Evolutionary conservation across 2,797 vertebrate species (phyloP), one percentile per base, ranked within the genome.

Genomic region (Hoplostethus mediterraneus): DNA sequence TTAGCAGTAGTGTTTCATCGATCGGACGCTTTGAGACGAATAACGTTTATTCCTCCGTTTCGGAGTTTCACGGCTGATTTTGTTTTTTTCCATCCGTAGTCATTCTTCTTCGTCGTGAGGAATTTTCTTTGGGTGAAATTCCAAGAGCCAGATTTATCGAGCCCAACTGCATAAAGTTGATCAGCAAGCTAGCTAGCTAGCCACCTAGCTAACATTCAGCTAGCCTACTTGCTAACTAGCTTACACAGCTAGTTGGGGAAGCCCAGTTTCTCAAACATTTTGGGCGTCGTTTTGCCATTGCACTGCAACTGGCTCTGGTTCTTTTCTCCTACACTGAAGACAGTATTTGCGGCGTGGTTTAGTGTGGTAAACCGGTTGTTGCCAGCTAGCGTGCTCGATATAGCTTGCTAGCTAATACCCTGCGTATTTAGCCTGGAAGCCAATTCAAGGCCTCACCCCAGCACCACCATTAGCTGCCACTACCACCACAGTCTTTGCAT

Each of bases 391-490:
- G 80, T 82, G 86, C 83, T 89, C 67, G 70, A 66, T 33, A 65
- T 71, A 86, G 82, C 86, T 75, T 81, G 89, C 83, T 87, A 86
- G 87, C 87, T 86, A 84, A 87, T 44, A 85, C 84, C 71, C 79
- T 87, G 91, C 90, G 92, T 76, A 92, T 90, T 90, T 88, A 91
- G 82, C 83, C 80, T 87, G 85, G 91, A 89, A 92, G 86, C 81
- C 79, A 71, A 6, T 21, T 71, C 14, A 79, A 93, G 93, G 93
- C 93, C 93, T 75, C 79, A 81, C 75, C 54, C 83, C 73, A 55
- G 53, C 73, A 61, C 67, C 84, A 61, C 71, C 82, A 66, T n/a
- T 77, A 75, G 65, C 84, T 68, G 79, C 66, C 75, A 54, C 63
- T 33, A 45, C 67, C 44, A 52, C 51, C 72, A 48, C 53, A 82